phyloP scores from a whole-genome alignment of 2,113 vertebrate species.

The Salvelinus sp. region DNA sequence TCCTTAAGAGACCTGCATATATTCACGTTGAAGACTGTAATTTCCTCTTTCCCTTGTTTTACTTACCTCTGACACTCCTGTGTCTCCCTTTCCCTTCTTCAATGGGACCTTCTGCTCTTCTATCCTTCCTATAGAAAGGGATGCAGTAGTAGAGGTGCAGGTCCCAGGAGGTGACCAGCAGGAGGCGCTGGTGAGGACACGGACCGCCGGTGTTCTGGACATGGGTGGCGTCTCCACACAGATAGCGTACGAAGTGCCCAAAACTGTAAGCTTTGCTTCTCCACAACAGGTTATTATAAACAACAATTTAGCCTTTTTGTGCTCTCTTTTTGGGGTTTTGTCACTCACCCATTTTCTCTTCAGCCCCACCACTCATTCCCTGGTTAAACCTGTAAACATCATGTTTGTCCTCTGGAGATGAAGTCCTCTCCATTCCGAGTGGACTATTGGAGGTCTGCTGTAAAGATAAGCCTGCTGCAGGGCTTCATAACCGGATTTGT shows the following conservation, averaged over 20 bases:
- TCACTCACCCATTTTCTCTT: slow-evolving; percentile 65
- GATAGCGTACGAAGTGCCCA: slow-evolving; percentile 97
- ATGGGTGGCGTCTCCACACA: slow-evolving; percentile 99
- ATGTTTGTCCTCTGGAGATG: slow-evolving; percentile 57
- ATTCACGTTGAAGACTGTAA: neutral
- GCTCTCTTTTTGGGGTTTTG: slow-evolving; percentile 66
- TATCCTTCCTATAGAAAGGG: slow-evolving; percentile 71
- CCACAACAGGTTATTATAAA: slow-evolving; percentile 95
- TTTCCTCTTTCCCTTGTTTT: neutral
- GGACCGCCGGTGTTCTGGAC: slow-evolving; percentile 93
- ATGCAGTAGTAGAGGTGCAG: slow-evolving; percentile 86
- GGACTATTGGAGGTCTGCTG: slow-evolving; percentile 55
- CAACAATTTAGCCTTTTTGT: slow-evolving; percentile 77
- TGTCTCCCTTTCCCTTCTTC: neutral
- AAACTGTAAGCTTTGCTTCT: slow-evolving; percentile 99
- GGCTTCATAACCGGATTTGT: slow-evolving; percentile 39
- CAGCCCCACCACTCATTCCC: slow-evolving; percentile 34
- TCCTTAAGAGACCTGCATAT: too few relatives aligned
- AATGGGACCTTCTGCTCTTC: neutral
- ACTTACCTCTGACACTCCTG: neutral
- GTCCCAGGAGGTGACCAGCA: slow-evolving; percentile 81
- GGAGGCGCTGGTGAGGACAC: slow-evolving; percentile 84
- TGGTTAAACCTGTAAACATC: slow-evolving; percentile 52
- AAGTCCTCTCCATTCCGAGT: slow-evolving; percentile 56
- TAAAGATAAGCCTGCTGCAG: slow-evolving; percentile 62